These are phyloP conservation scores for Prionailurus viverrinus DNA, from an alignment of 2,113 vertebrate species.

Conservation along the genomic window DNA sequence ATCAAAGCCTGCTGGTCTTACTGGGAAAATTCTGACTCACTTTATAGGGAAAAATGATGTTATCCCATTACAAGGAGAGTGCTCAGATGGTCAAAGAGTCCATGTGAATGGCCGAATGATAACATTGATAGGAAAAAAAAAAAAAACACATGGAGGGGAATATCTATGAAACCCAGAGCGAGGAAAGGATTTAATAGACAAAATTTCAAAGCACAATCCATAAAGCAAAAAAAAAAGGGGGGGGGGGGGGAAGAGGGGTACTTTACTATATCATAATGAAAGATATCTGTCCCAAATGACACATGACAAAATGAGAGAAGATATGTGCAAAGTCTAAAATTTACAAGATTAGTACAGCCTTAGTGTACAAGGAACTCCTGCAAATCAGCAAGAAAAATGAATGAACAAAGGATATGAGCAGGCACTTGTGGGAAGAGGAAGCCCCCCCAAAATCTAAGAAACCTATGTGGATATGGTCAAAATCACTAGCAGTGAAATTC, in stretches of 20 bases:
- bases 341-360: background rate
- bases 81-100: background rate
- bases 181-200: background rate
- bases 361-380: background rate
- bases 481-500: conserved; percentile 16
- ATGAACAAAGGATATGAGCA: background rate
- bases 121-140: background rate
- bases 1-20: background rate
- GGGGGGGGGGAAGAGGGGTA: too few species aligned
- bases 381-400: conserved; percentile 32
- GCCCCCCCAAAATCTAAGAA: background rate
- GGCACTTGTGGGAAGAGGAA: background rate
- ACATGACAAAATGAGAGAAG: background rate
- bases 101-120: background rate
- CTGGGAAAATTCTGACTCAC: background rate
- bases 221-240: background rate
- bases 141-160: background rate
- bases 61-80: background rate
- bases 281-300: background rate
- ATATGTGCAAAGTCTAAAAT: background rate
- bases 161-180: background rate
- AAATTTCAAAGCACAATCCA: background rate
- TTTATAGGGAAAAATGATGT: conserved; percentile 12
- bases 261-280: background rate
- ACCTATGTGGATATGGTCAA: background rate